A percentile compares a stretch with the other conserved stretches of the same genome.
Evolutionary conservation across 37 sponge, comb jelly and placozoan species (phyloP).

Genomic region (Dysidea cf. avara): DNA sequence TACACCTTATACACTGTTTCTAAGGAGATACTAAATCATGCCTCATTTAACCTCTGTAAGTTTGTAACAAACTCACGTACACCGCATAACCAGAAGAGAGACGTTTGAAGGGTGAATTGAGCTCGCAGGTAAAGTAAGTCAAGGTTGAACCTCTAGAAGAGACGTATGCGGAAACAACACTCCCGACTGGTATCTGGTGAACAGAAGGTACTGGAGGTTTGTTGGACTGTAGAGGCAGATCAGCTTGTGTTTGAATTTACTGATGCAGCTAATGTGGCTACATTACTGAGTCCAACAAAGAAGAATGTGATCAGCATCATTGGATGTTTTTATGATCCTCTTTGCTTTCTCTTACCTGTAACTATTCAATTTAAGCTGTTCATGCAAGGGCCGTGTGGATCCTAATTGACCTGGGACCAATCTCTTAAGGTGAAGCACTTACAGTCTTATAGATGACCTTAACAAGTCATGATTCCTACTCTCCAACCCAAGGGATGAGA

Average conservation of each 20-base stretch:
- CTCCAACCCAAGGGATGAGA: no score
- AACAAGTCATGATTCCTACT: no score
- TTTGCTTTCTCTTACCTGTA: neutral
- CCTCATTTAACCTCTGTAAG: constrained; percentile 25
- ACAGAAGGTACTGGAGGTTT: constrained; percentile 28
- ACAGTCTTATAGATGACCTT: no score
- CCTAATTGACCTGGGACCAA: no score
- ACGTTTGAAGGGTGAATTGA: no score
- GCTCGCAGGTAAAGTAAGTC: no score
- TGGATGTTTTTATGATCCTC: constrained; percentile 28
- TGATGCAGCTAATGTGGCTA: constrained; percentile 5
- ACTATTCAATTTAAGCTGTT: neutral
- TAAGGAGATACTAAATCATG: constrained; percentile 3
- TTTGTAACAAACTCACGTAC: constrained; percentile 15
- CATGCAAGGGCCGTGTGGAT: no score
- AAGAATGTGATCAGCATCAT: constrained; percentile 18
- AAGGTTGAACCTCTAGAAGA: no score
- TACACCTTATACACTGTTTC: neutral
- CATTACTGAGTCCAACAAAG: constrained; percentile 5
- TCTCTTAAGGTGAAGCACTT: no score
- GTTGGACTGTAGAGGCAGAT: constrained; percentile 8
- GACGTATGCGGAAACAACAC: constrained; percentile 18
- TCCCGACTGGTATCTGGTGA: neutral
- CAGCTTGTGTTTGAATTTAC: constrained; percentile 2
- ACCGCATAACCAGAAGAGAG: no score